A percentile compares a stretch with the other conserved stretches of the same genome.
phyloP scores from a whole-genome alignment of 1,140 invertebrate species.

The Laupala kohalensis region DNA sequence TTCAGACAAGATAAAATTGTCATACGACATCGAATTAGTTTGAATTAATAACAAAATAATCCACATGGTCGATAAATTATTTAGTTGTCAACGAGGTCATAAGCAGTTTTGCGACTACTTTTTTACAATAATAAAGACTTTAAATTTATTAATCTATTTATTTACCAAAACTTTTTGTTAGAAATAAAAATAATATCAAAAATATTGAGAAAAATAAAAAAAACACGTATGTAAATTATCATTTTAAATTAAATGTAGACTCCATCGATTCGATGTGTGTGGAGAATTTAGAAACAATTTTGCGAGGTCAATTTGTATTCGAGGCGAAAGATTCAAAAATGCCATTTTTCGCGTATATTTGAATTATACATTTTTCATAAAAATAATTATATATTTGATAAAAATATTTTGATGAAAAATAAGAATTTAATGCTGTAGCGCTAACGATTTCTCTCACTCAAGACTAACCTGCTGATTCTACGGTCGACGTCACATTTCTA shows the following conservation, averaged over 20 bases:
- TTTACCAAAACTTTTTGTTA: neutral
- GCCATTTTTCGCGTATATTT: too few relatives aligned
- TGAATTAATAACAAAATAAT: neutral
- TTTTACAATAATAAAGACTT: neutral
- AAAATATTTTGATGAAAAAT: too few relatives aligned
- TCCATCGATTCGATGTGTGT: too few relatives aligned
- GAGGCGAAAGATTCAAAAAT: too few relatives aligned
- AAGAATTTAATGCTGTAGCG: neutral
- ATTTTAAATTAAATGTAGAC: neutral
- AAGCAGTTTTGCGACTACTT: neutral
- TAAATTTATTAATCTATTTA: too few relatives aligned
- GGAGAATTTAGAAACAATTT: too few relatives aligned
- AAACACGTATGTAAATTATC: neutral
- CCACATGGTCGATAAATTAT: neutral
- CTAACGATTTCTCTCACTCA: neutral
- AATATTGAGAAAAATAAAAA: neutral
- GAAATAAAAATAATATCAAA: neutral
- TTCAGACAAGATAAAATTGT: neutral
- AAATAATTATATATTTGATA: too few relatives aligned
- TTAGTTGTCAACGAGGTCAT: neutral
- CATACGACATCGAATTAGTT: neutral
- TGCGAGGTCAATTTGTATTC: too few relatives aligned
- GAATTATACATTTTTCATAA: too few relatives aligned
- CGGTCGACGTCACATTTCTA: neutral
- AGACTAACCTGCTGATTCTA: neutral